These are phyloP conservation scores for Baronia brevicornis DNA, from an alignment of 2,888 invertebrate genomes.

Conservation along the genomic window DNA sequence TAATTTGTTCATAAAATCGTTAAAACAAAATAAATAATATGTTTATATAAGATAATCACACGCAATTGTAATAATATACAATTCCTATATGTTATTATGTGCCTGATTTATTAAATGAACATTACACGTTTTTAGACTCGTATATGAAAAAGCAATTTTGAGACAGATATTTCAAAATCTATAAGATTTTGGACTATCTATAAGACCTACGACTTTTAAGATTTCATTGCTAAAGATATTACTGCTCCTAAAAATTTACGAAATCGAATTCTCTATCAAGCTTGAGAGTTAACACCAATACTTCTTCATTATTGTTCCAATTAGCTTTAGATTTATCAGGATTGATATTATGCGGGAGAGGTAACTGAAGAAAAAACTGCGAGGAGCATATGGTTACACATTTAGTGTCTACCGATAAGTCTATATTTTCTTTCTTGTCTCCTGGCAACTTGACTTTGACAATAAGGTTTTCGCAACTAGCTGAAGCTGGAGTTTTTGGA, in stretches of 20 bases:
- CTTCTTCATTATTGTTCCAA: slow-evolving; percentile 81
- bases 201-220: no score
- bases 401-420: slow-evolving; percentile 79
- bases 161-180: no score
- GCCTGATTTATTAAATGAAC: no score
- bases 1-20: no score
- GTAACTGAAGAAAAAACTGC: slow-evolving; percentile 81
- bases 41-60: no score
- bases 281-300: slow-evolving; percentile 81
- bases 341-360: slow-evolving; percentile 87
- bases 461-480: slow-evolving; percentile 93
- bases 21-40: no score
- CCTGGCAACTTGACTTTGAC: slow-evolving; percentile 84
- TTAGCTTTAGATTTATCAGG: slow-evolving; percentile 87
- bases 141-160: no score
- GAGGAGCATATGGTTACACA: slow-evolving; percentile 79
- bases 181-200: no score
- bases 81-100: no score
- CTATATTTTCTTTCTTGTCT: slow-evolving; percentile 84
- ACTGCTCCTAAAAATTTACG: slow-evolving; percentile 93
- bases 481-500: slow-evolving; percentile 83
- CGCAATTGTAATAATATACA: no score
- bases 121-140: no score
- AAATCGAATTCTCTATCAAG: slow-evolving; percentile 89
- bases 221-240: no score